These are phyloP conservation scores for Centrocercus urophasianus DNA, from an alignment of 2,113 vertebrate genomes.

Conservation along the genomic window DNA sequence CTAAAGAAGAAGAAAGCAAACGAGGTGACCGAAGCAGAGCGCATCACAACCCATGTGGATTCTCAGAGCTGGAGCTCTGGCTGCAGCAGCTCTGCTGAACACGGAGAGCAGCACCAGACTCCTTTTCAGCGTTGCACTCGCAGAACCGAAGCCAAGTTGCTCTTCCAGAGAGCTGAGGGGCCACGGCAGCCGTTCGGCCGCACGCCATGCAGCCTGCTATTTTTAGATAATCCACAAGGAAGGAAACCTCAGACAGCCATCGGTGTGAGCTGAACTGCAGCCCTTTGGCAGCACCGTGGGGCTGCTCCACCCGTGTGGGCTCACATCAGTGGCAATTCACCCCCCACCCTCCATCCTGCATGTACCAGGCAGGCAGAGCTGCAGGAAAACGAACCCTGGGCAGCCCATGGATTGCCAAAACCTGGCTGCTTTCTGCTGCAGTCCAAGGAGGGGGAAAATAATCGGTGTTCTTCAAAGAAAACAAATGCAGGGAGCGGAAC, in stretches of 20 bases:
- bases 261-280: slow-evolving; percentile 29
- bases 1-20: background rate
- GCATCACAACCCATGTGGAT: background rate
- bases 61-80: accelerated
- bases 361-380: background rate
- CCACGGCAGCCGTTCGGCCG: slow-evolving; percentile 25
- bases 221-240: slow-evolving; percentile 69
- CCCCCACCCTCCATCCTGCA: background rate
- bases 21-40: background rate
- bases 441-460: background rate
- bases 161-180: slow-evolving; percentile 44
- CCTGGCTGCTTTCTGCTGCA: background rate
- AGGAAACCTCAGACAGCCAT: slow-evolving; percentile 69
- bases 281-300: slow-evolving; percentile 16
- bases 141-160: background rate
- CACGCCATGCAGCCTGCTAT: slow-evolving; percentile 59
- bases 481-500: background rate
- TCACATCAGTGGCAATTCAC: background rate
- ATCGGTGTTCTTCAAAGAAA: background rate
- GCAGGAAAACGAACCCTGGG: background rate
- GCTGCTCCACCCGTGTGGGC: background rate
- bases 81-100: background rate
- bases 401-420: background rate
- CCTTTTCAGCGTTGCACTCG: background rate
- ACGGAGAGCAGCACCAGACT: background rate